A percentile compares a stretch with the other conserved stretches of the same genome.
Evolutionary conservation across 37 sponge, comb jelly and placozoan genomes (phyloP).

Genomic region (Cladorhizidae sp.): DNA sequence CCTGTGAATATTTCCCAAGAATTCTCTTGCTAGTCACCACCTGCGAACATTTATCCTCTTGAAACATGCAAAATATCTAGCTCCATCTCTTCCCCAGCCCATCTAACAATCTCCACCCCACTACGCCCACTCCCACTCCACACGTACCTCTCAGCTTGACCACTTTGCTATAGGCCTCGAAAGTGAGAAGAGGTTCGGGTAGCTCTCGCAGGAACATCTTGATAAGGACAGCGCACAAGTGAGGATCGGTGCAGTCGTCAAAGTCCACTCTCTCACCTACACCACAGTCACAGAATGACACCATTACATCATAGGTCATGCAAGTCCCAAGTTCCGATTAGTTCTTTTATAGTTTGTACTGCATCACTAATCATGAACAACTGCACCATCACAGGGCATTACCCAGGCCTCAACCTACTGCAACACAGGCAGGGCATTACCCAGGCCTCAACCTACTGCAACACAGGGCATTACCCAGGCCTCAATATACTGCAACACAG

Average conservation of each 20-base stretch:
- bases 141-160: constrained; percentile 21
- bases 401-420: too few relatives aligned
- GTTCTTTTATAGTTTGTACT: constrained; percentile 8
- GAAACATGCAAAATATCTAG: too few relatives aligned
- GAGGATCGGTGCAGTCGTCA: constrained; percentile 60
- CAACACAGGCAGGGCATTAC: too few relatives aligned
- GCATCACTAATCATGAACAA: too few relatives aligned
- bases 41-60: too few relatives aligned
- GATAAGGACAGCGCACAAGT: constrained; percentile 72
- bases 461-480: too few relatives aligned
- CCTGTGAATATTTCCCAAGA: too few relatives aligned
- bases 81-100: neutral
- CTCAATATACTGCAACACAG: too few relatives aligned
- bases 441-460: too few relatives aligned
- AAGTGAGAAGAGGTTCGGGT: constrained; percentile 88
- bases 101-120: too few relatives aligned
- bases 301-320: neutral
- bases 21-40: too few relatives aligned
- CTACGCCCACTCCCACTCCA: too few relatives aligned
- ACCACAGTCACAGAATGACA: neutral
- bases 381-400: neutral
- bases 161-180: constrained; percentile 27
- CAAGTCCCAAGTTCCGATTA: neutral
- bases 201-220: constrained; percentile 91
- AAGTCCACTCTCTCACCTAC: constrained; percentile 75